phyloP scores from a whole-genome alignment of 2,113 vertebrate species.

The Megaptera novaeangliae region DNA sequence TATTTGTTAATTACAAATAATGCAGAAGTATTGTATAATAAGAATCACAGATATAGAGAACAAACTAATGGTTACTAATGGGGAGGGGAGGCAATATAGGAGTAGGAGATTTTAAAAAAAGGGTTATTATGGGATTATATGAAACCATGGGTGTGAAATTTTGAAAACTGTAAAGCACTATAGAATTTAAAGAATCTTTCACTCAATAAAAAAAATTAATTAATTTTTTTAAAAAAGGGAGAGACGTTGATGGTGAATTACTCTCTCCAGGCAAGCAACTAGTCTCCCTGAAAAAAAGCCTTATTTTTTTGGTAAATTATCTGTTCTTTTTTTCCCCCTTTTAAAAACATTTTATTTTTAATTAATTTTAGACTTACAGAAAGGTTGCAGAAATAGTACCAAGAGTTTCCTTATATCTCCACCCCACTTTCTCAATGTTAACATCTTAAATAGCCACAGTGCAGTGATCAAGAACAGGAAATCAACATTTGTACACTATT shows the following conservation, averaged over 20 bases:
- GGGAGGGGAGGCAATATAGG: no score
- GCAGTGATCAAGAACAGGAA: not conserved
- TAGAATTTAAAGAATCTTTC: no score
- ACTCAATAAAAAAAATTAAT: no score
- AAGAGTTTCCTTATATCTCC: not conserved
- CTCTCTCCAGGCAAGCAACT: not conserved
- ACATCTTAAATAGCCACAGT: not conserved
- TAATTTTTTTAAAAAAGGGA: not conserved
- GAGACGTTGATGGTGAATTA: not conserved
- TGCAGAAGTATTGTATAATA: not conserved
- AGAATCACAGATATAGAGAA: no score
- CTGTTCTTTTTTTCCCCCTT: not conserved
- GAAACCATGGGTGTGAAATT: no score
- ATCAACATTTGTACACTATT: not conserved
- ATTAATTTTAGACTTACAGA: not conserved
- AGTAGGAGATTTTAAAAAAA: no score
- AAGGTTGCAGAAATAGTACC: not conserved
- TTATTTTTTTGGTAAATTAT: not conserved
- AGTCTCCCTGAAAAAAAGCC: not conserved
- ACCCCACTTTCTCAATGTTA: not conserved
- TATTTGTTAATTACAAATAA: not conserved
- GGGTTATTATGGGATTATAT: no score
- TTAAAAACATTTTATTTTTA: not conserved
- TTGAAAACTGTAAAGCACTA: no score
- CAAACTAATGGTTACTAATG: no score